Conservation (phyloP, 2,888 invertebrate genomes). For the Colostygia pectinataria region DNA sequence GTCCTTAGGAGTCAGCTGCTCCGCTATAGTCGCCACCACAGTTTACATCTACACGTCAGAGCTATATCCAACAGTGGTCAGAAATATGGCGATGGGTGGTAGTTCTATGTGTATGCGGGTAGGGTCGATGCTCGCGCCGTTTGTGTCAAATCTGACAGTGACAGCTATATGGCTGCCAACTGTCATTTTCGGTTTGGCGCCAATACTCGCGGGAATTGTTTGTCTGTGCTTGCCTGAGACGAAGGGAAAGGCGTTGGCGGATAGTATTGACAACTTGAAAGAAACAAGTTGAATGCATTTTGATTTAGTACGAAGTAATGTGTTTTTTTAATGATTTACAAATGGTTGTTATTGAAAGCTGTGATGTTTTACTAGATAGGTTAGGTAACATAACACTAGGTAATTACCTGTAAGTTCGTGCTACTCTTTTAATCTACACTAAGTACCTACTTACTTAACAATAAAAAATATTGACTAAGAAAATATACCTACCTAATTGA, state of each 20-base stretch:
- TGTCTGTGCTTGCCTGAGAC: slow-evolving; percentile 90
- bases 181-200: slow-evolving; percentile 86
- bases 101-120: slow-evolving; percentile 92
- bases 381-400: too few species aligned
- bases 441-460: background rate
- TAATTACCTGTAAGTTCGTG: too few species aligned
- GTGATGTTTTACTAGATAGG: too few species aligned
- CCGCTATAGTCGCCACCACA: slow-evolving; percentile 90
- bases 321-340: too few species aligned
- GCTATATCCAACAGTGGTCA: slow-evolving; percentile 92
- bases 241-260: slow-evolving; percentile 86
- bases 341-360: too few species aligned
- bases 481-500: background rate
- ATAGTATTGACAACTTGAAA: slow-evolving; percentile 86
- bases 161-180: slow-evolving; percentile 86
- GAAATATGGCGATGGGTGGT: slow-evolving; percentile 93
- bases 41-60: slow-evolving; percentile 94
- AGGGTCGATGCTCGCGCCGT: slow-evolving; percentile 93
- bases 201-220: slow-evolving; percentile 85
- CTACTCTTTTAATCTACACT: too few species aligned
- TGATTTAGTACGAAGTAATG: too few species aligned
- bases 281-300: background rate
- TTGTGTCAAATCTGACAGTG: slow-evolving; percentile 85
- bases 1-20: slow-evolving; percentile 89
- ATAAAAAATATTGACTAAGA: background rate